Evolutionary conservation across 2,113 vertebrate genomes (phyloP), one percentile per base, ranked within the genome.

Genomic region (Pachypanchax playfairii): DNA sequence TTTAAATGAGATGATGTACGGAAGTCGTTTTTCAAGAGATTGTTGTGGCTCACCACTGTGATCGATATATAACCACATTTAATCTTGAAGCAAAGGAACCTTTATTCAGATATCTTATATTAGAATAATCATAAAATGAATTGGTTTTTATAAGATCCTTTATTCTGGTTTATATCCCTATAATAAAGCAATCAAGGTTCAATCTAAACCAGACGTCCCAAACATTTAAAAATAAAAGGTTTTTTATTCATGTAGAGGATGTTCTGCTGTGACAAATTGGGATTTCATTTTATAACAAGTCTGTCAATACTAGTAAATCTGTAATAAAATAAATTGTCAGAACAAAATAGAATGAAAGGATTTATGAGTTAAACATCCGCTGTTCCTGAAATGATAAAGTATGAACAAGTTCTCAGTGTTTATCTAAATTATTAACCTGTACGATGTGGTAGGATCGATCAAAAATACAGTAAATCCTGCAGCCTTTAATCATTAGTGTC

Each of bases 401-500:
- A 38, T 31, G 6, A 70, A 74, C 80, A 82, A 36, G 41, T 62
- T 65, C 62, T 84, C 74, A 62, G 67, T 60, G 55, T 41, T 41
- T 35, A 12, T 4, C 38, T 49, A 53, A 73, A 85, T 66, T 61
- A 73, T 73, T 84, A 65, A 66, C 42, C 10, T 4, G 29, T 66
- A 26, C 65, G 59, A 65, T 46, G 46, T 75, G 55, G 58, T 4
- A 15, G 73, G 70, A 86, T 85, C 38, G 64, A 87, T 90, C 78
- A 80, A 80, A 77, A 77, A 63, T 51, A 17, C 46, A 25, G 61
- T 62, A 71, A n/a, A 86, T 73, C 64, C 69, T 14, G 22, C 17
- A 3, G 65, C 85, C 50, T 78, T 91, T 82, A 77, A 86, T 91
- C 79, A 88, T 82, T 77, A 18, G 52, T 80, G 81, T 88, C 84